Conservation (phyloP, 2,888 invertebrate genomes). For the Pterostichus niger region DNA sequence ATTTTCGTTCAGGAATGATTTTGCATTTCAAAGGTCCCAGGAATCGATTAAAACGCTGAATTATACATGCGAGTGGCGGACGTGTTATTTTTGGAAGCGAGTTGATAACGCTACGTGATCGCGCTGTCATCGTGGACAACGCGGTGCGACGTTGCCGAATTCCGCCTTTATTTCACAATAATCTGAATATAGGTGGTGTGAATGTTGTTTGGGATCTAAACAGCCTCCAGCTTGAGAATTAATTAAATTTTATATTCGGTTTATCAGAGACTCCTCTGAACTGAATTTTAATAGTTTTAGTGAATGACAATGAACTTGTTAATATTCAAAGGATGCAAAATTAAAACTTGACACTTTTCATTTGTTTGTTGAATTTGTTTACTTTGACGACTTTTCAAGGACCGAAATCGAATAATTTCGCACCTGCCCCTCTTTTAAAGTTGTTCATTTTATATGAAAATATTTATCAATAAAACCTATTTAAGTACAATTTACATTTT, state of each 20-base stretch:
- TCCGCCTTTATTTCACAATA: constrained; percentile 1
- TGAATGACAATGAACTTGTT: background rate
- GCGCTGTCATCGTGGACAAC: constrained; percentile 16
- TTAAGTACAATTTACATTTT: no score
- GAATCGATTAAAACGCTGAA: constrained; percentile 35
- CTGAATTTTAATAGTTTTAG: constrained; percentile 3
- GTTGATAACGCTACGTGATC: constrained; percentile 23
- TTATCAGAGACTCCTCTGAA: background rate
- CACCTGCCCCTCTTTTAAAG: no score
- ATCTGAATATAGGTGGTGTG: background rate
- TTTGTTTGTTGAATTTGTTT: constrained; percentile 20
- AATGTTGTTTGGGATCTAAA: background rate
- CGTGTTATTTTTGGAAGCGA: constrained; percentile 38
- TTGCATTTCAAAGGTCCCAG: constrained; percentile 29
- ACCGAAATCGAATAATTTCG: no score
- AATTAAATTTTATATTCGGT: constrained; percentile 21
- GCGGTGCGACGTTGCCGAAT: constrained; percentile 1
- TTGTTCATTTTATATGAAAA: no score
- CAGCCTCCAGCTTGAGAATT: constrained; percentile 15
- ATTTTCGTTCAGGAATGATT: constrained; percentile 15
- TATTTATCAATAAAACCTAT: no score
- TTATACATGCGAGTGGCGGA: constrained; percentile 19
- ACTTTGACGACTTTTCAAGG: background rate
- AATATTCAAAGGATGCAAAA: constrained; percentile 9
- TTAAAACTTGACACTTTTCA: background rate